Evolutionary conservation across 2,888 invertebrate species (phyloP).

Genomic region (Netelia inedita): DNA sequence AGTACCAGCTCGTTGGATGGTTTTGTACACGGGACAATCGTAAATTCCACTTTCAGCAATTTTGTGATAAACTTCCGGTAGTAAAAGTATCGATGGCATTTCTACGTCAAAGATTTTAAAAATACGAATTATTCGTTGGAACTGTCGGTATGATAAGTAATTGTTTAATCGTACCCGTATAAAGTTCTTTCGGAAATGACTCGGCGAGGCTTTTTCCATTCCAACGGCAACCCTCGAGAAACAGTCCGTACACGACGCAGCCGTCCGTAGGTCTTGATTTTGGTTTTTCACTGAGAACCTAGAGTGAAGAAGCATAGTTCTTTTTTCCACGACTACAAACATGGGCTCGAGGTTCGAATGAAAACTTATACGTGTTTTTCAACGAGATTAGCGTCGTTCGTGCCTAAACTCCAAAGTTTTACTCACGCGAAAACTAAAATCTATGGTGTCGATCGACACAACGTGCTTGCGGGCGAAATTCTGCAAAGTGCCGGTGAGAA

Average conservation of each 20-base stretch:
- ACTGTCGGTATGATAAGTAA: background rate
- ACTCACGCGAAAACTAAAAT: slow-evolving; percentile 88
- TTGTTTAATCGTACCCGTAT: slow-evolving; percentile 86
- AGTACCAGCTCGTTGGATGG: slow-evolving; percentile 88
- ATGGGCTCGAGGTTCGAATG: background rate
- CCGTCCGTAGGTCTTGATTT: slow-evolving; percentile 87
- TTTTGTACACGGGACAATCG: slow-evolving; percentile 89
- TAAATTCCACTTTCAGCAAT: slow-evolving; percentile 85
- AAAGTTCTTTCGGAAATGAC: slow-evolving; percentile 89
- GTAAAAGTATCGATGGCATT: slow-evolving; percentile 90
- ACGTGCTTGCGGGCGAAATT: slow-evolving; percentile 92
- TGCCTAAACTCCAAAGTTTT: background rate
- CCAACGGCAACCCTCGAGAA: slow-evolving; percentile 93
- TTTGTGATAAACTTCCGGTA: slow-evolving; percentile 89
- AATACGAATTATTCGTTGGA: background rate
- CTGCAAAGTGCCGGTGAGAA: slow-evolving; percentile 93
- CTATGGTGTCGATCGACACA: slow-evolving; percentile 91
- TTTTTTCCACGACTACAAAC: background rate
- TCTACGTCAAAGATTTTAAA: slow-evolving; percentile 84
- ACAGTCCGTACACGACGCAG: slow-evolving; percentile 89
- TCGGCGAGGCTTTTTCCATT: slow-evolving; percentile 87
- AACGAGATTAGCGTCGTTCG: too few relatives aligned
- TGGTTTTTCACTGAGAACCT: slow-evolving; percentile 86
- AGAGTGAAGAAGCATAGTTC: background rate
- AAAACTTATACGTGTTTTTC: background rate